Percentiles rank a stretch among this genome's conserved stretches.
Evolutionary conservation across 2,113 vertebrate species (phyloP).

Genomic region (Narcine bancroftii): DNA sequence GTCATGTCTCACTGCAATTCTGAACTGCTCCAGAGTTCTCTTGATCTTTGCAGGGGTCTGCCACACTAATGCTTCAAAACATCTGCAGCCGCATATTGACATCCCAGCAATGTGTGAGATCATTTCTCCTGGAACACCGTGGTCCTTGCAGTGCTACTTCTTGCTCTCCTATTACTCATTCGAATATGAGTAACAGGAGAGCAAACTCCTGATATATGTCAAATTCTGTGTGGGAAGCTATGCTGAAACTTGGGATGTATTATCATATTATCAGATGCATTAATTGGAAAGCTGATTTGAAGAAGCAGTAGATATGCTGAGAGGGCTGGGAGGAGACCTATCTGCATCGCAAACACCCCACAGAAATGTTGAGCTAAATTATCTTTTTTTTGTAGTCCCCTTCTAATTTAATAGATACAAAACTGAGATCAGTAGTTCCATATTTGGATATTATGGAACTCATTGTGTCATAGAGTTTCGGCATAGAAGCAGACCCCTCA

Average conservation of each 20-base stretch:
- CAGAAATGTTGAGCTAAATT: too few species aligned
- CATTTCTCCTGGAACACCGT: neutral
- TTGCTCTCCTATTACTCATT: neutral
- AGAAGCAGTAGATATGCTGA: too few species aligned
- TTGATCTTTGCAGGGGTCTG: neutral
- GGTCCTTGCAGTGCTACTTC: neutral
- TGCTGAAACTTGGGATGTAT: neutral
- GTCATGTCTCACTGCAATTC: too few species aligned
- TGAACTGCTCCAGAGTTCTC: neutral
- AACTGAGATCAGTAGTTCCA: too few species aligned
- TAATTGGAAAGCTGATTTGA: too few species aligned
- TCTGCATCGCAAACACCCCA: too few species aligned
- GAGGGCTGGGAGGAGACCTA: too few species aligned
- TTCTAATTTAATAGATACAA: too few species aligned
- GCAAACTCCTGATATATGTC: neutral
- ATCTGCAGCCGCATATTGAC: neutral
- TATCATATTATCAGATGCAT: neutral
- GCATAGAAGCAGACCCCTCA: too few species aligned
- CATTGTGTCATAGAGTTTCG: too few species aligned
- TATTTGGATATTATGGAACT: too few species aligned
- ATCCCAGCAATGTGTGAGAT: neutral
- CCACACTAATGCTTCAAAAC: neutral
- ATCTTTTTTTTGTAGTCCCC: too few species aligned
- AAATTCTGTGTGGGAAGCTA: neutral
- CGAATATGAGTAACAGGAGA: neutral